These are phyloP conservation scores for Orcinus orca DNA, from an alignment of 2,113 vertebrate genomes.

Conservation along the genomic window DNA sequence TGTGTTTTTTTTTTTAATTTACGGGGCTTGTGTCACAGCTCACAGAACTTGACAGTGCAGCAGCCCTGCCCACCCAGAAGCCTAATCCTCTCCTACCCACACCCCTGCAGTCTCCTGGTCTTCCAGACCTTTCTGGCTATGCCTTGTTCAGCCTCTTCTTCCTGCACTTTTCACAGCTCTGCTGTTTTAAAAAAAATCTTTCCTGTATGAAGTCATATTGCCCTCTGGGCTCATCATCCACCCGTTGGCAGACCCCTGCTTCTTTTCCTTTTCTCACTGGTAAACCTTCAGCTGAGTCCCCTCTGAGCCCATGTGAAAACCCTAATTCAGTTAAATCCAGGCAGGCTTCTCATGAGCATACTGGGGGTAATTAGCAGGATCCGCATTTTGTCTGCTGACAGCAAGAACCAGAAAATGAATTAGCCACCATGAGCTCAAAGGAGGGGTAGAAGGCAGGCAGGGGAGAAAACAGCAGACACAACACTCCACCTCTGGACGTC, in stretches of 20 bases:
- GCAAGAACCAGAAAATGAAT: slow-evolving; percentile 13
- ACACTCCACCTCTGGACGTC: not conserved
- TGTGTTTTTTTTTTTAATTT: not conserved
- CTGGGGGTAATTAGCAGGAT: not conserved
- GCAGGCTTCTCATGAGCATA: not conserved
- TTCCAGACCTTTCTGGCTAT: not conserved
- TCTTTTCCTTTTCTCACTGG: not conserved
- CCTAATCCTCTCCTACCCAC: not conserved
- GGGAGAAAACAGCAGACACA: not conserved
- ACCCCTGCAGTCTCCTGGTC: not conserved
- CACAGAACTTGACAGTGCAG: rapidly evolving
- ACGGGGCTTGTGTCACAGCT: not conserved
- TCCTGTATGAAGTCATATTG: not conserved
- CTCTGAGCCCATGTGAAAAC: not conserved
- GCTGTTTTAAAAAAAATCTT: not conserved
- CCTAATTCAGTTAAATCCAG: not conserved
- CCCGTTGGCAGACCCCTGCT: not conserved
- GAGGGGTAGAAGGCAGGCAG: not conserved
- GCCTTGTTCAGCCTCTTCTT: not conserved
- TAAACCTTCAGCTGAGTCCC: too few relatives aligned
- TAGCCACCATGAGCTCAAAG: not conserved
- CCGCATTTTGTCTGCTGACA: not conserved
- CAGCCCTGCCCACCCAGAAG: too few relatives aligned
- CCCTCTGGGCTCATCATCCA: not conserved
- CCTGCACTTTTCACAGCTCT: not conserved